These are phyloP conservation scores for Rhinolophus sinicus DNA, from an alignment of 2,113 vertebrate species.

Conservation along the genomic window DNA sequence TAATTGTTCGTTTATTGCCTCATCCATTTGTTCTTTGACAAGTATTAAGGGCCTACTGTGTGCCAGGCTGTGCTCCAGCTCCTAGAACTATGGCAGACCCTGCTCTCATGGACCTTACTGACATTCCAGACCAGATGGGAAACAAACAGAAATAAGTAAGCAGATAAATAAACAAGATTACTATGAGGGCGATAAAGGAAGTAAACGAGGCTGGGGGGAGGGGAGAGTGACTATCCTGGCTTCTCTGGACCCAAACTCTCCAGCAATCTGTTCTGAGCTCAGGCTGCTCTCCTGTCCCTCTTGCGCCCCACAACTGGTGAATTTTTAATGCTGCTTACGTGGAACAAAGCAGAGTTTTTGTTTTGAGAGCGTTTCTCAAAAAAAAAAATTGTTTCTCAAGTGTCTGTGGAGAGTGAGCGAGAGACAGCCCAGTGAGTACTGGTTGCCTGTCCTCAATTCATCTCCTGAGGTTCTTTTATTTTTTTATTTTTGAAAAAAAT, in stretches of 20 bases:
- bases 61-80: not conserved
- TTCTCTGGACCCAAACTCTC: not conserved
- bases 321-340: constrained; percentile 55
- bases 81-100: accelerated
- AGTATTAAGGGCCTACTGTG: not conserved
- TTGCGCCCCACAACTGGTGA: not conserved
- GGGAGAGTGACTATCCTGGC: not conserved
- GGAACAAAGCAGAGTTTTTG: constrained; percentile 57
- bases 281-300: not conserved
- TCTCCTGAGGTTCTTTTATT: not conserved
- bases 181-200: not conserved
- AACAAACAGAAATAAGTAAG: not conserved
- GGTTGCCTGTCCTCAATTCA: not conserved
- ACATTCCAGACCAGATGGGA: not conserved
- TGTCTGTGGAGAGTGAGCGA: not conserved
- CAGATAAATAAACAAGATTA: not conserved
- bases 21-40: not conserved
- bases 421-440: not conserved
- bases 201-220: not conserved
- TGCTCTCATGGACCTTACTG: too few species aligned
- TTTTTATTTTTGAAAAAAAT: not conserved
- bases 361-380: constrained; percentile 62
- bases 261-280: not conserved
- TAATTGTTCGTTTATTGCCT: not conserved
- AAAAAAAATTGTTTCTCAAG: not conserved